These are phyloP conservation scores for Megalurothrips usitatus DNA, from an alignment of 2,888 invertebrate species.

Conservation along the genomic window DNA sequence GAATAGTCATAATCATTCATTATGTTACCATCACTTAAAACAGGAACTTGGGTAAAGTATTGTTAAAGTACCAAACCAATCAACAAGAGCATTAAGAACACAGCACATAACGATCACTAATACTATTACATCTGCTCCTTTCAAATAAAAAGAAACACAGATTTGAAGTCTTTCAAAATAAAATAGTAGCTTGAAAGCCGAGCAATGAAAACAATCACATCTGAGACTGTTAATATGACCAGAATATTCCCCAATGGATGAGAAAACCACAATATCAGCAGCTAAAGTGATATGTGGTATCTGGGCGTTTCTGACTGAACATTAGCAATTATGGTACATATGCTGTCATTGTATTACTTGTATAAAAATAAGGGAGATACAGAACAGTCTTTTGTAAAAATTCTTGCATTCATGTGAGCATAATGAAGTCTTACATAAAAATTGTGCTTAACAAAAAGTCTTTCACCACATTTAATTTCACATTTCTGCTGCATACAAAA, in stretches of 20 bases:
- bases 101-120: not conserved
- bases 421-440: not conserved
- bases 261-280: too few species aligned
- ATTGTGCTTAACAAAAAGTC: not conserved
- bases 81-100: not conserved
- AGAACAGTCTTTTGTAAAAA: conserved; percentile 2
- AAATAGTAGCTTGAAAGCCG: conserved; percentile 5
- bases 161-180: not conserved
- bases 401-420: conserved; percentile 16
- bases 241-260: too few species aligned
- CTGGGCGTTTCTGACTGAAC: too few species aligned
- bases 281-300: too few species aligned
- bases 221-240: too few species aligned
- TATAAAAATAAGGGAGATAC: conserved; percentile 8
- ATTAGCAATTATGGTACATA: too few species aligned
- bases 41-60: conserved; percentile 16
- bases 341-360: not conserved
- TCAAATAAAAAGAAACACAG: not conserved
- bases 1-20: not conserved
- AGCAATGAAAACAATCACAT: not conserved
- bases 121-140: not conserved
- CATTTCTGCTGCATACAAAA: not conserved
- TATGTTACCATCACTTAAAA: not conserved
- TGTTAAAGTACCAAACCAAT: conserved; percentile 26
- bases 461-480: not conserved